These are phyloP conservation scores for Anthoptus insignis DNA, from an alignment of 2,888 invertebrate genomes.

Conservation along the genomic window DNA sequence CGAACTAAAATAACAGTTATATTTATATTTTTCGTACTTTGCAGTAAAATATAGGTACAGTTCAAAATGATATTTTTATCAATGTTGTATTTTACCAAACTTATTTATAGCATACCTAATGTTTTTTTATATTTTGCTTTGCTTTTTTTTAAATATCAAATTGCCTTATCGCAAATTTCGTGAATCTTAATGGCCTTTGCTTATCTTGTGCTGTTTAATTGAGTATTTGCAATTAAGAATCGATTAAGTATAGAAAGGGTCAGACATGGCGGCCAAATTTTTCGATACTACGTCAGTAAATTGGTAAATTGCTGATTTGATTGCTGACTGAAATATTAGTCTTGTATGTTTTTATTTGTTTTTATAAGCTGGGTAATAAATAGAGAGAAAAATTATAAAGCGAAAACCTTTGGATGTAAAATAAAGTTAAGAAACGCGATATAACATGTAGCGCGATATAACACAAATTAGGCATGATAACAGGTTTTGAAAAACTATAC, in stretches of 20 bases:
- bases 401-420: no score
- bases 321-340: no score
- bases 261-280: conserved; percentile 61
- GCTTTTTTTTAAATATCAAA: conserved; percentile 12
- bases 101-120: no score
- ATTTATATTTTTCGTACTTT: neutral
- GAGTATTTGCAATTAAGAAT: conserved; percentile 83
- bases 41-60: neutral
- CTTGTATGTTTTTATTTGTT: no score
- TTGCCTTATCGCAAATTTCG: conserved; percentile 67
- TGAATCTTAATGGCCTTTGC: conserved; percentile 64
- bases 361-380: no score
- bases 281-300: neutral
- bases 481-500: no score
- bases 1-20: neutral
- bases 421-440: no score
- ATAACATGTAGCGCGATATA: no score
- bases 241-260: conserved; percentile 74
- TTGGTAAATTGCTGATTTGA: neutral
- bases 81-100: neutral
- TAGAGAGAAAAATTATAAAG: no score
- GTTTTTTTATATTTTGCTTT: no score
- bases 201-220: conserved; percentile 76
- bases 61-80: no score
- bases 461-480: no score